Evolutionary conservation across 2,888 invertebrate genomes (phyloP), one percentile per base, ranked within the genome.

Genomic region (Drosophila quinaria): DNA sequence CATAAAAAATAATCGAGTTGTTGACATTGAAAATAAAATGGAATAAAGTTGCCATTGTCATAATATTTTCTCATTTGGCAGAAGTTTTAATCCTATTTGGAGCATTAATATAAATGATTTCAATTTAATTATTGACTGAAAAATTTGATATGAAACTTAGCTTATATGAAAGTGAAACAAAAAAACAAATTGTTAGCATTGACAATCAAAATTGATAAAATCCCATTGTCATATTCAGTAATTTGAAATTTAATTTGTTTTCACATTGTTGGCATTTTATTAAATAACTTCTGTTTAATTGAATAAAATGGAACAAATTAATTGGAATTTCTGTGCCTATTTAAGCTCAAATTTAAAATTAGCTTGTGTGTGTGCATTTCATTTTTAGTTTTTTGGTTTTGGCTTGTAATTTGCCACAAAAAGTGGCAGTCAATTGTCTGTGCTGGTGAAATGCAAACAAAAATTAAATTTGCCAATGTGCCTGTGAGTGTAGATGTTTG

Each of bases 391-490:
- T 33, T 33, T 51, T 25, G 11, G 4, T 25, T 35, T 44, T 29
- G 29, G 3, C 11, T 22, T 29, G 47, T 39, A 37, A 31, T 19
- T 49, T 58, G 50, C 35, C 19, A n/a, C 55, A 50, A 41, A 22
- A 46, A 19, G 33, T 63, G 50, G 41, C 54, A 63, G 70, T 56
- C 74, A 70, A 59, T 69, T 74, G 64, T 70, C 55, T 52, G 44
- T 17, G 61, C 55, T 55, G 35, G 2, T 39, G 13, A 58, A 70
- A 35, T 44, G 8, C 47, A 74, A 65, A 67, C 55, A 63, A 65
- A 58, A 58, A 62, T 56, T 54, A 44, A 61, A 66, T 73, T 56
- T 69, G 58, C 39, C 41, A 41, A 41, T 55, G 19, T 50, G 41
- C 13, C 17, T 50, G 25, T 46, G n/a, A 17, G 41, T 51, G 22